phyloP scores from a whole-genome alignment of 2,113 vertebrate species.

The Nycticorax nycticorax region DNA sequence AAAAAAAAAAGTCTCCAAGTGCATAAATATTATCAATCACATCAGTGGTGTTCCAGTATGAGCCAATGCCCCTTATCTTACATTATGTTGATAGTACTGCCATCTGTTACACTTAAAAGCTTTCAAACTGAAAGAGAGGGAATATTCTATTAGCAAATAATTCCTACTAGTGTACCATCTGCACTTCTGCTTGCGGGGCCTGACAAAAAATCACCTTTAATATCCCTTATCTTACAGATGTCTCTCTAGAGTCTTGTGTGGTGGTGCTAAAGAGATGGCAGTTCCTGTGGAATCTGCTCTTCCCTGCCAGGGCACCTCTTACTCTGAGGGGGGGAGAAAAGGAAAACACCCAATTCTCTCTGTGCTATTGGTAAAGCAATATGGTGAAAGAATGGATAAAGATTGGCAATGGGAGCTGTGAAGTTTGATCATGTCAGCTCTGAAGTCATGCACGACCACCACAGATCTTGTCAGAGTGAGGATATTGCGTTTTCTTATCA shows the following conservation, averaged over 20 bases:
- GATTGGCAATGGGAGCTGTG: neutral
- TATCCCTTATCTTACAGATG: neutral
- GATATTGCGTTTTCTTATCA: neutral
- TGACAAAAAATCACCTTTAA: neutral
- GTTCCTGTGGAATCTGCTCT: neutral
- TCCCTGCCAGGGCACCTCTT: neutral
- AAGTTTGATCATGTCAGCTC: neutral
- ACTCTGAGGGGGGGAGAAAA: neutral
- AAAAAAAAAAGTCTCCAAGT: neutral
- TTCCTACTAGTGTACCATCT: neutral
- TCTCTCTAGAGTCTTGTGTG: neutral
- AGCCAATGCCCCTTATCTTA: neutral
- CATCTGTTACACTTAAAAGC: constrained; percentile 7
- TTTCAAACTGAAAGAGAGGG: neutral
- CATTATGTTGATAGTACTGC: neutral
- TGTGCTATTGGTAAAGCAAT: neutral
- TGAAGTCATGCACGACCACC: neutral
- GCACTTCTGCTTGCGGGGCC: neutral
- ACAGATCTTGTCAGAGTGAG: neutral
- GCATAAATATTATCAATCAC: neutral
- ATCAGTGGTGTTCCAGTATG: neutral
- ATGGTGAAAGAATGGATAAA: neutral
- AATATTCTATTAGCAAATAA: neutral
- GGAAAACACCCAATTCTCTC: rapidly evolving
- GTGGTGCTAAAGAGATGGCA: rapidly evolving